A percentile compares a stretch with the other conserved stretches of the same genome.
Evolutionary conservation across 2,888 invertebrate genomes (phyloP).

Genomic region (Slavum lentiscoides): DNA sequence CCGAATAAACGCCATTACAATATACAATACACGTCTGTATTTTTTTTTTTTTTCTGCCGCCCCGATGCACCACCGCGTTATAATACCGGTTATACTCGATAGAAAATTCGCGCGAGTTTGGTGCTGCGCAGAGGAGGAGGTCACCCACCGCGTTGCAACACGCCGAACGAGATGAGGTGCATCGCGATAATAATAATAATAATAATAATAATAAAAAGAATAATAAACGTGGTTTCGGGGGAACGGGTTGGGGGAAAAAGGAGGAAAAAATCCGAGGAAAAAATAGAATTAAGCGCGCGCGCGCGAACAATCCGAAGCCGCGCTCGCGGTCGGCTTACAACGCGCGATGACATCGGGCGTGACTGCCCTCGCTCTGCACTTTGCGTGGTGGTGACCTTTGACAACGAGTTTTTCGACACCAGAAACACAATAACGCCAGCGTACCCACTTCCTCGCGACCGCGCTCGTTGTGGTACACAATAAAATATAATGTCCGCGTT

Average conservation of each 20-base stretch:
- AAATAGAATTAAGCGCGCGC: not conserved
- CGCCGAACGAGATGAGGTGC: not conserved
- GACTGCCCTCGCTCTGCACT: no score
- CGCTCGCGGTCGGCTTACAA: no score
- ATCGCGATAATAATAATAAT: constrained; percentile 18
- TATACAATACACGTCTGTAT: no score
- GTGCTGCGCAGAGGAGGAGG: not conserved
- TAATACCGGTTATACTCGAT: constrained; percentile 13
- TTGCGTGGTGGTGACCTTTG: constrained; percentile 28
- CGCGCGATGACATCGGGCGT: no score
- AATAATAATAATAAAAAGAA: not conserved
- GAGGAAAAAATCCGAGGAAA: not conserved
- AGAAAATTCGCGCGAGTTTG: constrained; percentile 3
- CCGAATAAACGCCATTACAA: no score
- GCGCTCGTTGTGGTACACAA: no score
- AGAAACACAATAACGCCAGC: constrained; percentile 3
- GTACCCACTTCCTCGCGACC: constrained; percentile 17
- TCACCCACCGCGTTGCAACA: not conserved
- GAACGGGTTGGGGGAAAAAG: not conserved
- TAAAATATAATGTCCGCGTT: constrained; percentile 32
- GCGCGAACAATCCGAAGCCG: constrained; percentile 18
- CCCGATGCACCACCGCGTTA: not conserved
- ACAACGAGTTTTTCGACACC: constrained; percentile 1
- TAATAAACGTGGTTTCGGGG: not conserved
- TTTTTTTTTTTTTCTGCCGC: no score